A percentile compares a stretch with the other conserved stretches of the same genome.
Evolutionary conservation across 1,140 invertebrate species (phyloP).

Genomic region (Monochamus saltuarius): DNA sequence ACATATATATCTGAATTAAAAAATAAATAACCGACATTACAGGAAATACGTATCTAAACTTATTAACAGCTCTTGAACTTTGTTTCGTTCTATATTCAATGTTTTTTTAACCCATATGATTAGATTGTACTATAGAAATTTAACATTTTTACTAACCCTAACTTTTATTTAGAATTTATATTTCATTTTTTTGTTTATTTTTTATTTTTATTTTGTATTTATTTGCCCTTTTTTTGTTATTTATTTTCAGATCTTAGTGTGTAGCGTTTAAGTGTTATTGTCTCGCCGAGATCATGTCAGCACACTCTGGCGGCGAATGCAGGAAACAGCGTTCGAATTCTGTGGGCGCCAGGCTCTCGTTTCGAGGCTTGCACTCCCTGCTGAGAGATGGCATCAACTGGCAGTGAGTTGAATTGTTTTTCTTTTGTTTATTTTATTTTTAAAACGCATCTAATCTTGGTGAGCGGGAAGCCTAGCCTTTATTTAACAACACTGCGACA

Average conservation of each 20-base stretch:
- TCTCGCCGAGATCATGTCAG: constrained; percentile 34
- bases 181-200: constrained; percentile 1
- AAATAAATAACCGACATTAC: no score
- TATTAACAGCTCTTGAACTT: no score
- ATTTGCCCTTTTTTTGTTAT: constrained; percentile 6
- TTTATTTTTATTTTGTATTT: constrained; percentile 9
- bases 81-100: no score
- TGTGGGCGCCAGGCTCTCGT: constrained; percentile 42
- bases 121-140: no score
- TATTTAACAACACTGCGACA: no score
- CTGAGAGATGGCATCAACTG: constrained; percentile 43
- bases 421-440: constrained; percentile 23
- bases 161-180: no score
- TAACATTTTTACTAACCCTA: no score
- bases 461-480: no score
- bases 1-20: no score
- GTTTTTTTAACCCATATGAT: no score
- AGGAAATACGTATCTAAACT: no score
- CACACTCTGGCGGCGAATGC: constrained; percentile 39
- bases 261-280: constrained; percentile 5
- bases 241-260: constrained; percentile 13
- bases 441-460: not conserved
- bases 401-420: constrained; percentile 42
- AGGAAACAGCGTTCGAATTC: constrained; percentile 45
- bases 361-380: constrained; percentile 40